Evolutionary conservation across 2,888 invertebrate genomes (phyloP), one percentile per base, ranked within the genome.

Genomic region (Pachymerium ferrugineum): DNA sequence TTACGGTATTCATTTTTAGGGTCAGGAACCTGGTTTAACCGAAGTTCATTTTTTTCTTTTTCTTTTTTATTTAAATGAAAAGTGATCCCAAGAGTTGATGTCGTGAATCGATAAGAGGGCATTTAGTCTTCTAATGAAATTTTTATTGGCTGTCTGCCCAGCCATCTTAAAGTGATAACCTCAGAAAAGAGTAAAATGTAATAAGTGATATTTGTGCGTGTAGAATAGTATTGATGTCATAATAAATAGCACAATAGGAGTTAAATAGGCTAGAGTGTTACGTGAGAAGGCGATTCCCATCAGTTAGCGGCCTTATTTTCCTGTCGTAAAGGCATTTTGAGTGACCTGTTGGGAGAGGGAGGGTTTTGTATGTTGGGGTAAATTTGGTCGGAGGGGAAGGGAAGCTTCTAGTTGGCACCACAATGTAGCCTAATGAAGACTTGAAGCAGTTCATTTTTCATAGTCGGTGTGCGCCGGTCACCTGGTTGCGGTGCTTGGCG

Each of bases 391-490:
- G 33, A 12, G 12, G 5, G 33, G 47, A 38, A 25, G 54, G 19
- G 22, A 25, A 8, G 54, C 54, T 25, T 8, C 62, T 12, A 62
- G 62, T 62, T 62, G 62, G 62, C 62, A 62, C 62, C 62, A 62
- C 62, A 62, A 62, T 62, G 62, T 62, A 28, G 3, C 28, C 62
- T 62, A 62, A 62, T 62, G 62, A 62, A 62, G 62, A 62, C 62
- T 62, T 62, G 62, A 62, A 62, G 62, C 62, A 28, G 25, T 62
- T 62, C 62, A 62, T 62, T 62, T 62, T 62, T 62, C 62, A 62
- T 62, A 62, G 62, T 62, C n/a, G n/a, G 62, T 28, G 28, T 38
- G 16, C 62, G 62, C 25, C 62, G 25, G 62, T 28, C 62, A 62
- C 62, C 62, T 62, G 62, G 62, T 62, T 62, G 62, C 62, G 62